Evolutionary conservation across 1,140 invertebrate genomes (phyloP), one percentile per base, ranked within the genome.

Genomic region (Drosophila repletoides): DNA sequence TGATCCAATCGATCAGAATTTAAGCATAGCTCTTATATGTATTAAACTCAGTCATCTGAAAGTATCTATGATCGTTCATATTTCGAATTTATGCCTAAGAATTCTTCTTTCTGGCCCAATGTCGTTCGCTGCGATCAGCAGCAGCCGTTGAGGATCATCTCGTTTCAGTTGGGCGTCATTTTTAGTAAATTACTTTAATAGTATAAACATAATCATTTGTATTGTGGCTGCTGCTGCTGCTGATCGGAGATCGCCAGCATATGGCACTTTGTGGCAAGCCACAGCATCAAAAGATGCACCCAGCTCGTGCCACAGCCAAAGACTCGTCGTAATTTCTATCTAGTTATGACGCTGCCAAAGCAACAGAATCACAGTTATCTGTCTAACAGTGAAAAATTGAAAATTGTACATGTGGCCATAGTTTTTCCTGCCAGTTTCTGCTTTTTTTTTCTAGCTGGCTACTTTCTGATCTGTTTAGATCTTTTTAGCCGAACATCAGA

Each of bases 131-230:
- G 28, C 49, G 26, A 17, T 19, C 28, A 24, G 38, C 38, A 21
- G 17, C 22, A 33, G 51, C 22, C 31, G 29, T n/a, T 43, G 58
- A 46, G 52, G 71, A 75, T 71, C 79, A 76, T 67, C 74, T 77
- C 52, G 67, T 81, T 80, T 81, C 65, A 58, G 72, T 53, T 55
- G 76, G 76, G 76, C 76, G 76, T 81, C 69, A 76, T 75, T 74
- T 66, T 79, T 75, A 76, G 75, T 87, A 86, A 86, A 86, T 86
- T 86, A 86, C 80, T 86, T 86, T 86, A 86, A 86, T 86, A 76
- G 80, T 87, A 87, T 86, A 86, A 86, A 86, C 81, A 86, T 86
- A 86, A 86, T 87, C 81, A 86, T 86, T 86, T 80, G 72, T 86
- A 67, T 60, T 84, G 65, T 40, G 70, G 74, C 79, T 84, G 79